These are phyloP conservation scores for Caenorhabditis remanei DNA, from an alignment of 1,140 invertebrate genomes.

Conservation along the genomic window DNA sequence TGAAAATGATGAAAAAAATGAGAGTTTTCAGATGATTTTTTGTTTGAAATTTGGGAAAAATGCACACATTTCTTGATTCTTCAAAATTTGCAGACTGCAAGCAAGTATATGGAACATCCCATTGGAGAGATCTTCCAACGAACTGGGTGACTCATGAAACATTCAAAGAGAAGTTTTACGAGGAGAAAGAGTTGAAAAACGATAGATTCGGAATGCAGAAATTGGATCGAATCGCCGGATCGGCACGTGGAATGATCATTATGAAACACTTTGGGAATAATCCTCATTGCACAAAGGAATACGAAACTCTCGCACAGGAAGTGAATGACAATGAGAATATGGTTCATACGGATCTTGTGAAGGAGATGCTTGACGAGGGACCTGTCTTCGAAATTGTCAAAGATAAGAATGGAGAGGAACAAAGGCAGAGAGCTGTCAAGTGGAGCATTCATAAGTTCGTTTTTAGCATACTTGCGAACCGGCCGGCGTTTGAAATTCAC, in stretches of 20 bases:
- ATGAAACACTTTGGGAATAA: too few relatives aligned
- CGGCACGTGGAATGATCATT: slow-evolving; percentile 28
- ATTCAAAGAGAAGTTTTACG: background rate
- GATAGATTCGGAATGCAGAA: background rate
- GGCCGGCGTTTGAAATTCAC: too few relatives aligned
- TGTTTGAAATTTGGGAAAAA: too few relatives aligned
- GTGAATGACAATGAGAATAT: background rate
- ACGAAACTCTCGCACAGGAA: background rate
- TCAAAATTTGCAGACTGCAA: background rate
- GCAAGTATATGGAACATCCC: background rate
- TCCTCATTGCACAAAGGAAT: background rate
- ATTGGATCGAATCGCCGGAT: background rate
- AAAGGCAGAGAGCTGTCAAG: background rate
- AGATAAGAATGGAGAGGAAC: background rate
- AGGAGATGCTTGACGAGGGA: background rate
- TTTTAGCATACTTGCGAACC: too few relatives aligned
- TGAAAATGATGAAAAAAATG: too few relatives aligned
- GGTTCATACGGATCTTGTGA: background rate
- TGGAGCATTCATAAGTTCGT: slow-evolving; percentile 16
- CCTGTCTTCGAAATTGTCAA: background rate
- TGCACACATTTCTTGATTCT: too few relatives aligned
- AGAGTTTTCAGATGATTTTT: too few relatives aligned
- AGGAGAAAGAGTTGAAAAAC: background rate
- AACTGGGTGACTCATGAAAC: background rate
- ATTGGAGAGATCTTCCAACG: slow-evolving; percentile 15